phyloP scores from a whole-genome alignment of 2,113 vertebrate species.

The Rhombomys opimus region DNA sequence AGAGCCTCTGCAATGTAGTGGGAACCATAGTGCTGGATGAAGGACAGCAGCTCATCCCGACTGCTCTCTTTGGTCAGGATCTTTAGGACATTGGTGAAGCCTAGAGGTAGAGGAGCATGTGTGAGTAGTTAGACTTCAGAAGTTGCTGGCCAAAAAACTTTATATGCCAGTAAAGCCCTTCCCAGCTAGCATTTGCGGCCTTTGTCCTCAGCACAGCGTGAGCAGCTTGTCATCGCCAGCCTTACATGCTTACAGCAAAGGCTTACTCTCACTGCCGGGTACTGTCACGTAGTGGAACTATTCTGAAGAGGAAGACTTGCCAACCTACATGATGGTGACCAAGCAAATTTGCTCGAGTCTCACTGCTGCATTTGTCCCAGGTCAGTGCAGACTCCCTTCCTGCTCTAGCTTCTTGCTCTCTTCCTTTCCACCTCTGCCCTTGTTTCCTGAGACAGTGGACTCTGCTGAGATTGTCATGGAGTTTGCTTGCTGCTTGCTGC shows the following conservation, averaged over 20 bases:
- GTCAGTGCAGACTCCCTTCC: accelerated
- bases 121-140: background rate
- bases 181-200: too few relatives aligned
- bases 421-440: background rate
- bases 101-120: constrained; percentile 79
- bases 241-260: background rate
- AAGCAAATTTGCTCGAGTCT: too few relatives aligned
- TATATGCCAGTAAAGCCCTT: background rate
- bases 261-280: background rate
- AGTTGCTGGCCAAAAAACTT: too few relatives aligned
- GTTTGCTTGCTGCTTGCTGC: background rate
- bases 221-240: background rate
- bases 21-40: constrained; percentile 95
- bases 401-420: background rate
- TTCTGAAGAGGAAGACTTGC: background rate
- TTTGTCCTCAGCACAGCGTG: accelerated
- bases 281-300: background rate
- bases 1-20: constrained; percentile 97
- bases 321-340: background rate
- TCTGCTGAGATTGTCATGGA: background rate
- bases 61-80: constrained; percentile 95
- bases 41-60: constrained; percentile 94
- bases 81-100: constrained; percentile 96
- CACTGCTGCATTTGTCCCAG: background rate
- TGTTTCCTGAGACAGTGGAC: background rate